These are phyloP conservation scores for Euphysa ruthae DNA, from an alignment of 30 jellyfish, hydroid and myxozoan species.

Conservation along the genomic window DNA sequence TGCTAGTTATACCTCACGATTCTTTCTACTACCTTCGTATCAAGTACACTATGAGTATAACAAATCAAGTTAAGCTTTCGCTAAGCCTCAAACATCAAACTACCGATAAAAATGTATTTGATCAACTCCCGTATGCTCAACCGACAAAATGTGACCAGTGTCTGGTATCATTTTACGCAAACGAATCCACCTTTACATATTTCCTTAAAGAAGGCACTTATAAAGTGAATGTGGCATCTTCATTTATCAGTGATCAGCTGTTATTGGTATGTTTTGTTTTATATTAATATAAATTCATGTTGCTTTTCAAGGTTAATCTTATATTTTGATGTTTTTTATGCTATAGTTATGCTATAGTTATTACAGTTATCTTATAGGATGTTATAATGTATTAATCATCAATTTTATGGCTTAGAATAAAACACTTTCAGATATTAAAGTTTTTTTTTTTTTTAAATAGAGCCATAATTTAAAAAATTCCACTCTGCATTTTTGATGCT, in stretches of 20 bases:
- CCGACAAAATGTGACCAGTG: slow-evolving; percentile 32
- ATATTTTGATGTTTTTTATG: too few species aligned
- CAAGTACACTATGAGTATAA: slow-evolving; percentile 32
- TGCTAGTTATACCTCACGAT: slow-evolving; percentile 57
- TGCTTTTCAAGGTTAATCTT: too few species aligned
- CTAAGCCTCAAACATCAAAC: background rate
- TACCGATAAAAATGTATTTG: background rate
- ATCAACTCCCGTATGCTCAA: slow-evolving; percentile 15
- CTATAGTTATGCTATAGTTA: too few species aligned
- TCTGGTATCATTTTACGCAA: slow-evolving; percentile 23
- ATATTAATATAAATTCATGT: too few species aligned
- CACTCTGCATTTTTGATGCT: too few species aligned
- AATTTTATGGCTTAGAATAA: too few species aligned
- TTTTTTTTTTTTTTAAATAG: too few species aligned
- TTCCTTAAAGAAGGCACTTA: slow-evolving; percentile 18
- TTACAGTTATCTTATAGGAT: too few species aligned
- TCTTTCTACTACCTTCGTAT: slow-evolving; percentile 39
- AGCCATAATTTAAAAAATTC: too few species aligned
- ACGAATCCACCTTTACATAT: background rate
- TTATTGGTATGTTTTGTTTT: slow-evolving; percentile 15
- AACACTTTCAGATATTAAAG: too few species aligned
- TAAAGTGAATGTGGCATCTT: slow-evolving; percentile 6
- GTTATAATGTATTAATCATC: too few species aligned
- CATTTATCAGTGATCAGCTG: background rate
- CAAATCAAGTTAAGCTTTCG: background rate